Evolutionary conservation across 2,888 invertebrate species (phyloP).

Genomic region (Caenorhabditis japonica): DNA sequence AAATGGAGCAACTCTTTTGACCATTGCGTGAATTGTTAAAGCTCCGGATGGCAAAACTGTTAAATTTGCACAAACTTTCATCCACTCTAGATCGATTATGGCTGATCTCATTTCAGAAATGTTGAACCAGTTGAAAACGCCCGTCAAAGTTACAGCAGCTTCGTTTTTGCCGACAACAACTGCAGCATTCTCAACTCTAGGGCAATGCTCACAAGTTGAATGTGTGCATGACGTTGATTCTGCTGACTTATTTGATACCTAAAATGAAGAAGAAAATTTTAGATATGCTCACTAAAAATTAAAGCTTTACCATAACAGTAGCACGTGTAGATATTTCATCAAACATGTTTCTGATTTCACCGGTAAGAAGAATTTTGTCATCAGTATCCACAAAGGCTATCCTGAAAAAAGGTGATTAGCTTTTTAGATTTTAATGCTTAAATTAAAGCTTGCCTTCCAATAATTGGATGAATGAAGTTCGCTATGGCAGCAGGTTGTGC

Average conservation of each 20-base stretch:
- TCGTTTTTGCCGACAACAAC: conserved; percentile 64
- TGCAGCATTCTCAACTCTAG: conserved; percentile 61
- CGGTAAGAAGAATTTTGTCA: conserved; percentile 63
- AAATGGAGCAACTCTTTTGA: conserved; percentile 52
- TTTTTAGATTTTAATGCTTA: background rate
- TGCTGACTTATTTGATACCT: conserved; percentile 56
- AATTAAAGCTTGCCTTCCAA: conserved; percentile 51
- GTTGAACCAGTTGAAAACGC: conserved; percentile 64
- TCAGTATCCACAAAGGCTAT: conserved; percentile 62
- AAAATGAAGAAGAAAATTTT: background rate
- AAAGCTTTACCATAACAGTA: conserved; percentile 50
- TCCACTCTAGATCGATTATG: conserved; percentile 62
- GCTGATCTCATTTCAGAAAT: conserved; percentile 57
- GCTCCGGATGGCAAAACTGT: conserved; percentile 63
- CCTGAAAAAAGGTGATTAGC: conserved; percentile 31
- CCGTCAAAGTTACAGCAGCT: conserved; percentile 53
- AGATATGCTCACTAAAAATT: background rate
- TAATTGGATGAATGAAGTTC: conserved; percentile 60
- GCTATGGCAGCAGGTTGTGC: conserved; percentile 58
- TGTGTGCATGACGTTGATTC: conserved; percentile 56
- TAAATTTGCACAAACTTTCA: conserved; percentile 67
- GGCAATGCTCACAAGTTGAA: conserved; percentile 55
- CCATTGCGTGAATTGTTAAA: conserved; percentile 57
- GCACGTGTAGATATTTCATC: conserved; percentile 63
- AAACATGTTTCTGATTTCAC: conserved; percentile 58